Evolutionary conservation across 2,888 invertebrate genomes (phyloP).

Genomic region (Thecocarcelia acutangulata): DNA sequence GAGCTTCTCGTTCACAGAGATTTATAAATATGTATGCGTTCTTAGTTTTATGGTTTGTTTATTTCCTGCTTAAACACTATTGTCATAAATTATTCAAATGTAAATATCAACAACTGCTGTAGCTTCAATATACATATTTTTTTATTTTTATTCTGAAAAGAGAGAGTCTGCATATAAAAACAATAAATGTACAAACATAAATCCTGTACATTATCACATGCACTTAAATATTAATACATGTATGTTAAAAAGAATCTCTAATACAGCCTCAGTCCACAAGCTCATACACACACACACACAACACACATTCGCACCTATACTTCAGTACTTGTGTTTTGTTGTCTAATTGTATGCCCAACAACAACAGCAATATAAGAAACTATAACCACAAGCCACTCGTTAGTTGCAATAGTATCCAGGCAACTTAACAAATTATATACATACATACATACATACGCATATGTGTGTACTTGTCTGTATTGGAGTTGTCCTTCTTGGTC

Average conservation of each 20-base stretch:
- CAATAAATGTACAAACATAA: conserved; percentile 18
- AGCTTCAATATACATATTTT: conserved; percentile 61
- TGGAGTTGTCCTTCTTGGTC: conserved; percentile 11
- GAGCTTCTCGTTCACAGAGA: no score
- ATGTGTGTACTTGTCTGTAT: neutral
- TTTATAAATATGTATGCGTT: conserved; percentile 7
- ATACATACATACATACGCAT: neutral
- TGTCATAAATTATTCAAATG: conserved; percentile 80
- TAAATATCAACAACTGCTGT: conserved; percentile 77
- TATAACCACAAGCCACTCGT: conserved; percentile 48
- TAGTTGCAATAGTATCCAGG: conserved; percentile 44
- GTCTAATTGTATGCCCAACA: conserved; percentile 34
- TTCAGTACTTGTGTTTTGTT: neutral
- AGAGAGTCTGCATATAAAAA: conserved; percentile 44
- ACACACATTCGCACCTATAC: neutral
- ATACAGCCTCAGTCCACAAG: neutral
- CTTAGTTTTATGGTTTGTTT: conserved; percentile 47
- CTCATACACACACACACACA: neutral
- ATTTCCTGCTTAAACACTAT: conserved; percentile 65
- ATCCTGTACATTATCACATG: neutral
- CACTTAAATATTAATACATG: conserved; percentile 21
- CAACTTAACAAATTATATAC: conserved; percentile 15
- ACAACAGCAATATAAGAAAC: conserved; percentile 25
- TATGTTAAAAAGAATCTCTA: conserved; percentile 22
- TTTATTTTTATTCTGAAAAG: conserved; percentile 56